Base-by-base conservation (phyloP, 1,140 invertebrate genomes). In the Pogonus chalceus region DNA sequence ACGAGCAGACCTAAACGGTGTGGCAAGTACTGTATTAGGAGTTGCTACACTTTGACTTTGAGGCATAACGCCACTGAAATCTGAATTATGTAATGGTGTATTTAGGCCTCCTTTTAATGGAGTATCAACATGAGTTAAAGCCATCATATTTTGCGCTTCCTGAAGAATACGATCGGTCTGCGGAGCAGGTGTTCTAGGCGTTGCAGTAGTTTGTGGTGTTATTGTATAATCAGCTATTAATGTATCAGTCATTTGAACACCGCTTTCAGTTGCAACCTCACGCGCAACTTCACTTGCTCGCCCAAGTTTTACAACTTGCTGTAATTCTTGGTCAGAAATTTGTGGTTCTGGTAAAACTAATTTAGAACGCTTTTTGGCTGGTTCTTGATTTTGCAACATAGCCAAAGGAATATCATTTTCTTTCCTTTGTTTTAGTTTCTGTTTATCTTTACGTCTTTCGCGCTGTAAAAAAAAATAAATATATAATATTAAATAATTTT, bases 111-210 rank as follows among this genome's bases (percentile, higher is more conserved):
- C 89, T 72, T 98, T 98, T 0, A 99, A 71, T 10, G 96, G 96
- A 0, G 96, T 99, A 63, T 99, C 96, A 0, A 96, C 93, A 68
- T 98, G 93, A 0, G 90, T 92, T 3, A 99, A 70, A 2, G 96
- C 96, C 88, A 99, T 96, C 53, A 99, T 88, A 70, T 98, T 98
- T 69, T 98, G 94, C 0, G 96, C 95, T 74, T 98, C 96, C 81
- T 96, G 83, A 56, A 92, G 75, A 53, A 87, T 82, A 23, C 63
- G 65, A 62, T 92, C 88, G 37, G 76, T 87, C 66, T 70, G 75
- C 37, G 79, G 79, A 1, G 89, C 85, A 0, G 93, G 91, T 1
- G 93, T 96, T 53, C 93, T 77, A 3, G 93, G 89, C 7, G 94
- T 96, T 24, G 82, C 79, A 14, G 82, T 76, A 12, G 80, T 70